These are phyloP conservation scores for Molossus alvarezi DNA, from an alignment of 2,797 vertebrate genomes.

Conservation along the genomic window DNA sequence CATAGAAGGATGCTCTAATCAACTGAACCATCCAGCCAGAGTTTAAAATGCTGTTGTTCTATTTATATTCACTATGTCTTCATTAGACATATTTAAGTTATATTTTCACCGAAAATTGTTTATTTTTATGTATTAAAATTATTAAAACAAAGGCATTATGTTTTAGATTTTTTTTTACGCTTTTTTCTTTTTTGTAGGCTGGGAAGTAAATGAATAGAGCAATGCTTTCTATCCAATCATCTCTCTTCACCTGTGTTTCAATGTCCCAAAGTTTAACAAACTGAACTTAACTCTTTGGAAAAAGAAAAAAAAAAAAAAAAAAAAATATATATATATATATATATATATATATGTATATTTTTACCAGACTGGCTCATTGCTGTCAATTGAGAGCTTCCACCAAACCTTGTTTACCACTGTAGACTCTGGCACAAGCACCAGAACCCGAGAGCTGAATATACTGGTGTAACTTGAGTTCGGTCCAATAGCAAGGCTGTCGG, in stretches of 20 bases:
- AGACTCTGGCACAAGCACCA: background rate
- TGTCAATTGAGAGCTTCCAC: background rate
- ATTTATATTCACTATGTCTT: background rate
- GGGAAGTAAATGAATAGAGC: slow-evolving; percentile 76
- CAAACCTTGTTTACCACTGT: background rate
- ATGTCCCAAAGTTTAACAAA: slow-evolving; percentile 96
- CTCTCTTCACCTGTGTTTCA: slow-evolving; percentile 77
- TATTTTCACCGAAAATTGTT: background rate
- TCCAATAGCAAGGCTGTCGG: background rate
- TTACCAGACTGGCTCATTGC: background rate
- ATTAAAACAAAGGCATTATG: background rate
- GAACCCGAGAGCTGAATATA: background rate
- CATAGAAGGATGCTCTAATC: too few relatives aligned
- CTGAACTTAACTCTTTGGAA: slow-evolving; percentile 96
- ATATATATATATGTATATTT: too few relatives aligned
- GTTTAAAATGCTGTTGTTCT: background rate
- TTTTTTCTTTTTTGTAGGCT: slow-evolving; percentile 73
- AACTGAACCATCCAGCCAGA: too few relatives aligned
- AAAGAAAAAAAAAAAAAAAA: too few relatives aligned
- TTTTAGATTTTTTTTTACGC: background rate
- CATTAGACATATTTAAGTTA: background rate
- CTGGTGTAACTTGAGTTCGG: background rate
- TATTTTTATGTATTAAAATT: slow-evolving; percentile 12
- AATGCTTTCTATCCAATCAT: slow-evolving; percentile 47
- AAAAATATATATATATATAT: too few relatives aligned